A percentile compares a stretch with the other conserved stretches of the same genome.
Conservation (phyloP, 2,888 invertebrate species). For the Brachynemurus nebulosus region DNA sequence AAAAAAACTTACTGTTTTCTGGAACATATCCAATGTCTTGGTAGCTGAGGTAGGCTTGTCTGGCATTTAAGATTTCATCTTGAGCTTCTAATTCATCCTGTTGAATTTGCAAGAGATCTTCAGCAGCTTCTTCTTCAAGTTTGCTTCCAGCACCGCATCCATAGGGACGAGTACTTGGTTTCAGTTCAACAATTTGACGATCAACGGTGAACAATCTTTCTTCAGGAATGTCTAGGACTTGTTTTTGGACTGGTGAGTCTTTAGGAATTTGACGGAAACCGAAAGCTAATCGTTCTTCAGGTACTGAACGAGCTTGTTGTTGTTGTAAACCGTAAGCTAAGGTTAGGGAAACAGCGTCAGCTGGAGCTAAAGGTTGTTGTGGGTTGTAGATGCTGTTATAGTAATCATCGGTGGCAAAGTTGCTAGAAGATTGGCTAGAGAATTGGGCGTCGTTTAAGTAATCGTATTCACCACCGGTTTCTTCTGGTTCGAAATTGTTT, state of each 20-base stretch:
- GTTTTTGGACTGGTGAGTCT: slow-evolving; percentile 25
- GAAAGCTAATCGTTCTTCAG: slow-evolving; percentile 37
- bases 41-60: slow-evolving; percentile 27
- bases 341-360: slow-evolving; percentile 36
- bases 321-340: slow-evolving; percentile 32
- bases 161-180: slow-evolving; percentile 18
- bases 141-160: slow-evolving; percentile 10
- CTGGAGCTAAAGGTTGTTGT: slow-evolving; percentile 23
- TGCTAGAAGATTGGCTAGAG: neutral
- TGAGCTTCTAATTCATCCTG: slow-evolving; percentile 21
- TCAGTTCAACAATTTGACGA: slow-evolving; percentile 36
- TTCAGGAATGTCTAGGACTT: slow-evolving; percentile 32
- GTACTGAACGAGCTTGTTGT: slow-evolving; percentile 26
- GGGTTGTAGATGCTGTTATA: slow-evolving; percentile 10
- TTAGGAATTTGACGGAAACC: slow-evolving; percentile 36
- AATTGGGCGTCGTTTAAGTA: slow-evolving; percentile 2
- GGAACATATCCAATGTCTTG: slow-evolving; percentile 33
- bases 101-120: slow-evolving; percentile 22
- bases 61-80: slow-evolving; percentile 11
- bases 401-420: slow-evolving; percentile 9
- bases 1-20: slow-evolving; percentile 26
- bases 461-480: slow-evolving; percentile 10
- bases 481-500: slow-evolving; percentile 11
- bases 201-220: slow-evolving; percentile 37
- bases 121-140: slow-evolving; percentile 26